Evolutionary conservation across 2,888 invertebrate genomes (phyloP), one percentile per base, ranked within the genome.

Genomic region (Subacronicta megacephala): DNA sequence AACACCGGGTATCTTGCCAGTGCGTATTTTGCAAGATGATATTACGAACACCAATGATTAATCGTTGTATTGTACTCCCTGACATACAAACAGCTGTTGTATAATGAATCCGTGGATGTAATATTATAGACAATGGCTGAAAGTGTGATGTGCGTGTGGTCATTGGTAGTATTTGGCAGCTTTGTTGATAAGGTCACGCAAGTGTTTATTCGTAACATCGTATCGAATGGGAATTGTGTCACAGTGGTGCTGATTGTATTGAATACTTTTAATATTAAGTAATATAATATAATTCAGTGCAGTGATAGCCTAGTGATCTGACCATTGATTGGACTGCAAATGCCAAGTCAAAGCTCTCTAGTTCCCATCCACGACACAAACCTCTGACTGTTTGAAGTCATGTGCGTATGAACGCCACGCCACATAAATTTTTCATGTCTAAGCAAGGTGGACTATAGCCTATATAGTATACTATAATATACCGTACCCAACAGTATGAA

Each of bases 11-110:
- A 73, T 73, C 65, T 50, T 60, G 49, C 52, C 45, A 50, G 62
- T 49, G 47, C 57, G 35, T 54, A 61, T 79, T 75, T 73, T 74
- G 71, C 51, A 79, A 81, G 54, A 54, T 47, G 37, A 67, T 65
- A 69, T 80, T 71, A 69, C 72, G 72, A 63, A 77, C 70, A 58
- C 42, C 56, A 33, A 75, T 80, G 81, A 82, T 82, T 78, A 80
- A 82, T 82, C 57, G 74, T 50, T 60, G 73, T 72, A 80, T 81
- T 81, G 78, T 82, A 68, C 69, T 75, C 70, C 71, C 68, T 81
- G 77, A 78, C 80, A 69, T 31, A 66, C 60, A 61, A 74, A 64
- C 44, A 43, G 59, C 61, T 67, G 58, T 75, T 75, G 72, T 77
- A 77, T 75, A 75, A 75, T 60, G 57, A 62, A 45, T 62, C 42